These are phyloP conservation scores for Drosophila mimetica DNA, from an alignment of 2,888 invertebrate species.

Conservation along the genomic window DNA sequence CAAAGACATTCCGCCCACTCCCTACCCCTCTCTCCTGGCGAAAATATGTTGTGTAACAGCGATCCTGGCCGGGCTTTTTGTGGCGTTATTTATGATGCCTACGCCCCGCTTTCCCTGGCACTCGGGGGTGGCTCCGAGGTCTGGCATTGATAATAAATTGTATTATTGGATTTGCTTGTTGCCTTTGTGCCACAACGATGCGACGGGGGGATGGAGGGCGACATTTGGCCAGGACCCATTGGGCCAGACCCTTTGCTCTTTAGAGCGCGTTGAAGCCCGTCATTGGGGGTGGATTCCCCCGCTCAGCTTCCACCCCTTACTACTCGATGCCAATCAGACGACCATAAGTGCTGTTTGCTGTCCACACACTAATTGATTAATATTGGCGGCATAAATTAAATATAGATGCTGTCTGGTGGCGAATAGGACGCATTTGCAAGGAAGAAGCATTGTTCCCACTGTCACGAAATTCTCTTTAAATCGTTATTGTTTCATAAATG, in stretches of 20 bases:
- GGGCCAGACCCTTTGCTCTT: conserved; percentile 26
- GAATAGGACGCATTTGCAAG: conserved; percentile 8
- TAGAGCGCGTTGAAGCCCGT: conserved; percentile 46
- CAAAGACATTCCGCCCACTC: conserved; percentile 31
- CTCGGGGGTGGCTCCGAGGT: conserved; percentile 36
- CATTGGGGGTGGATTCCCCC: conserved; percentile 10
- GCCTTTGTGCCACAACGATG: conserved; percentile 51
- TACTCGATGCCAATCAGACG: conserved; percentile 59
- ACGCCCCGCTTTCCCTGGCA: conserved; percentile 6
- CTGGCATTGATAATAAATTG: conserved; percentile 72
- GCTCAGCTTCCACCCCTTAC: not conserved
- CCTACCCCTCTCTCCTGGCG: conserved; percentile 16
- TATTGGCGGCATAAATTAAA: conserved; percentile 60
- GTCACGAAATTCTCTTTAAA: conserved; percentile 25
- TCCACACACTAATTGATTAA: conserved; percentile 69
- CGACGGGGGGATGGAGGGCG: conserved; percentile 26
- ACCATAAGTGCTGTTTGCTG: conserved; percentile 70
- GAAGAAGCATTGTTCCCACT: conserved; percentile 4
- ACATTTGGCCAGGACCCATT: conserved; percentile 49
- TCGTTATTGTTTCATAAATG: not conserved
- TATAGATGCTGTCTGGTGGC: conserved; percentile 37
- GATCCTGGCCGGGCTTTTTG: conserved; percentile 38
- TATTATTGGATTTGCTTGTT: conserved; percentile 75
- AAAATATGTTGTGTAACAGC: conserved; percentile 48
- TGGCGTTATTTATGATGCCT: conserved; percentile 63